A percentile compares a stretch with the other conserved stretches of the same genome.
Evolutionary conservation across 2,888 invertebrate species (phyloP).

Genomic region (Nymphalis c-album): DNA sequence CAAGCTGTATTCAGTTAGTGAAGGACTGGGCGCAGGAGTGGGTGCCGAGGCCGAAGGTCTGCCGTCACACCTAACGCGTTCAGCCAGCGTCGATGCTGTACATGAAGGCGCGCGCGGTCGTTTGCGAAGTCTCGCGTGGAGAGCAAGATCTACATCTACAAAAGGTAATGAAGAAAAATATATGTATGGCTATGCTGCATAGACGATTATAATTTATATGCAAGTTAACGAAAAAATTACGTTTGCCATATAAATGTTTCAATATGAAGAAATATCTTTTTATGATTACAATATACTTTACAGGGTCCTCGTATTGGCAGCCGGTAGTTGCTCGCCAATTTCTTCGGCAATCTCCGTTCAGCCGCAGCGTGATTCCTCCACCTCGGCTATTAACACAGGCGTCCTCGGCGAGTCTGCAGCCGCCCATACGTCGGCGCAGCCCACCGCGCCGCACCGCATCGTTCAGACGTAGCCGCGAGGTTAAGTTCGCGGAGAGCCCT

Average conservation of each 20-base stretch:
- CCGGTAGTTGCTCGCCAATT: conserved; percentile 88
- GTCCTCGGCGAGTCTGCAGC: conserved; percentile 75
- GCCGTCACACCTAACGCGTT: conserved; percentile 82
- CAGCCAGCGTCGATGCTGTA: conserved; percentile 89
- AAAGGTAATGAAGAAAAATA: conserved; percentile 48
- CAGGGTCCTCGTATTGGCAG: conserved; percentile 83
- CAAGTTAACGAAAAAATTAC: too few species aligned
- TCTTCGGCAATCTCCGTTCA: conserved; percentile 85
- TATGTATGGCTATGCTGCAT: too few species aligned
- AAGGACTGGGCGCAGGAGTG: conserved; percentile 83
- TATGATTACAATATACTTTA: background rate
- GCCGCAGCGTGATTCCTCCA: conserved; percentile 54
- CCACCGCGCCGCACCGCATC: conserved; percentile 73
- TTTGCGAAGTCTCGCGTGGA: conserved; percentile 85
- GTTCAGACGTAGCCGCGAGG: conserved; percentile 75
- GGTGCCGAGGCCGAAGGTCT: conserved; percentile 64
- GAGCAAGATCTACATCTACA: conserved; percentile 59
- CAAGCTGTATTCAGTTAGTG: conserved; percentile 91
- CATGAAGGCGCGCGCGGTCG: conserved; percentile 88
- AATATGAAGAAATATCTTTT: conserved; percentile 18
- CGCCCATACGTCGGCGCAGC: conserved; percentile 59
- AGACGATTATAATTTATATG: too few species aligned
- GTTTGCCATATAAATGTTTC: too few species aligned
- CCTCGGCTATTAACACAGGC: conserved; percentile 66
- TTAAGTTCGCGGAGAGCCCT: conserved; percentile 75